Evolutionary conservation across 2,888 invertebrate species (phyloP), one percentile per base, ranked within the genome.

Genomic region (Lycia hirtaria): DNA sequence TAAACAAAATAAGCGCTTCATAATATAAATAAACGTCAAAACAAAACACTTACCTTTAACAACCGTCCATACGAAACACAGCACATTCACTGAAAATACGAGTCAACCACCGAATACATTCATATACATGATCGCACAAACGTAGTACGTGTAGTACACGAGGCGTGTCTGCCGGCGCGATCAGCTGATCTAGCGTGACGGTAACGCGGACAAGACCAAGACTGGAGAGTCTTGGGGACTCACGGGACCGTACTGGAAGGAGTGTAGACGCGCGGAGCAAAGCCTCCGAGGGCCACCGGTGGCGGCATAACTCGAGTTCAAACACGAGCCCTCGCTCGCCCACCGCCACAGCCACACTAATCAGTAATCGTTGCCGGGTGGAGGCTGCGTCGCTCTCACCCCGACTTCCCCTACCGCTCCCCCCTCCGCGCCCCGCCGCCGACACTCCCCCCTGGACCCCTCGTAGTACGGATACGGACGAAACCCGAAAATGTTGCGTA

Each of bases 351-450:
- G 88, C 85, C 87, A 88, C 87, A 92, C 92, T 92, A 92, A 92
- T 92, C 92, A 92, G 92, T 92, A 92, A 92, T 92, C 92, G 92
- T 92, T 92, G 92, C 82, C 85, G 87, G 87, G 87, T 82, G 87
- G 91, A 91, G 90, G 91, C 91, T 91, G 91, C 88, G 89, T 84
- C 84, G 83, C 85, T 79, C 79, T 75, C 72, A 64, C 63, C 69
- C 62, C 67, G 59, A 68, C 71, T 71, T 69, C 57, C 64, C 71
- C 61, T 63, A 40, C 50, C 33, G 56, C 44, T 14, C 38, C 22
- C 38, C 38, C 3, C 38, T 40, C 26, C 49, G 12, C 54, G 54
- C 45, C 65, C 65, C 64, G 47, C 67, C 35, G 38, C 32, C 40
- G 22, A 20, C 62, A 38, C 54, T 43, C 55, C 56, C 56, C 64